Conservation (phyloP, 2,888 invertebrate genomes). For the Ophraella communa region DNA sequence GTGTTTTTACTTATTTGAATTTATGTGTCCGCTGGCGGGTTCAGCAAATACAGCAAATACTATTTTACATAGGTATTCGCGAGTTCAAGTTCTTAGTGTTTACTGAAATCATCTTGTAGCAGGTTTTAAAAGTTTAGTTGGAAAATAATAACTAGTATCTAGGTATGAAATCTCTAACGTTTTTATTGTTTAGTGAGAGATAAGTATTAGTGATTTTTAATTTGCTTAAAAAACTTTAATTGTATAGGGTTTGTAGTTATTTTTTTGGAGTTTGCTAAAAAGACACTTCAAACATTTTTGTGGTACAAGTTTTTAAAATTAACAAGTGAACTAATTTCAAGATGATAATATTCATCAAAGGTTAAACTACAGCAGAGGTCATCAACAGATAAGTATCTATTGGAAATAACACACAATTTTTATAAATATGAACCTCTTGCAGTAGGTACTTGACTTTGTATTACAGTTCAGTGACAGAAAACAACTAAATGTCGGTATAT, state of each 20-base stretch:
- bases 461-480: too few species aligned
- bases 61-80: background rate
- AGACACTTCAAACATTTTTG: too few species aligned
- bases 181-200: too few species aligned
- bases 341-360: background rate
- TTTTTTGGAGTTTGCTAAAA: too few species aligned
- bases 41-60: background rate
- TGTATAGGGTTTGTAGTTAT: too few species aligned
- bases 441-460: too few species aligned
- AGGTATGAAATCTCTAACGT: background rate
- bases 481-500: too few species aligned
- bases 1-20: slow-evolving; percentile 17
- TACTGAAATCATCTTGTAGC: background rate
- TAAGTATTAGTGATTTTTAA: too few species aligned
- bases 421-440: too few species aligned
- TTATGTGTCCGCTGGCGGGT: background rate
- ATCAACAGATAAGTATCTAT: background rate
- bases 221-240: too few species aligned
- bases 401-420: too few species aligned
- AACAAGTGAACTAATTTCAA: background rate
- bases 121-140: background rate
- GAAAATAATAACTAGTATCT: background rate
- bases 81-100: background rate
- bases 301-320: background rate
- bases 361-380: background rate